Evolutionary conservation across 2,888 invertebrate genomes (phyloP), one percentile per base, ranked within the genome.

Genomic region (Chrysina gloriosa): DNA sequence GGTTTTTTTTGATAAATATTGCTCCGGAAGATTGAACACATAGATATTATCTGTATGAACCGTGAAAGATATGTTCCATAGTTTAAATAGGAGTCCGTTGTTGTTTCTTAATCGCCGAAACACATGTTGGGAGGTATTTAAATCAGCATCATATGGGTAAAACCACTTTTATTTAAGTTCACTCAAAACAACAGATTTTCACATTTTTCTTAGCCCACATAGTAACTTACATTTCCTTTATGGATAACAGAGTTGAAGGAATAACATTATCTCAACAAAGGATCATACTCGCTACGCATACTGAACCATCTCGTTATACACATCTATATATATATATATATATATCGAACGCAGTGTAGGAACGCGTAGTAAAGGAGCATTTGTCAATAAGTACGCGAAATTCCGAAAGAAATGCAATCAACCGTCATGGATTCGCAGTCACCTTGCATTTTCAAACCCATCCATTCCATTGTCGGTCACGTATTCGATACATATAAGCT

Each of bases 401-500:
- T 39, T 14, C 39, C 39, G 14, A 39, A 39, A 39, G 39, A 48
- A 48, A 14, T 48, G 25, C 23, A 48, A 11, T 48, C 21, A 23
- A 11, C 48, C 25, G 4, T 21, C 11, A 25, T 25, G 25, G 23
- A 48, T 6, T 11, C 9, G 5, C 48, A 23, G 11, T 11, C 27
- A 48, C 25, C 25, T 48, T 2, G 4, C 48, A 48, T 48, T 25
- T 25, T 34, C 36, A 54, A 34, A 3, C 9, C 21, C 54, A 54
- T 54, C 34, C 54, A 34, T 54, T 54, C 31, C 21, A 54, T 54
- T 54, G 34, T 31, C 19, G 21, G 34, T 23, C 25, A 11, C 11
- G 36, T 56, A 21, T 56, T 11, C 36, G 36, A 56, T 56, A 21
- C n/a, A n/a, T n/a, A n/a, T n/a, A n/a, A n/a, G n/a, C n/a, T n/a